Evolutionary conservation across 23 tunicate genomes (phyloP).

Genomic region (Corella eumyota): DNA sequence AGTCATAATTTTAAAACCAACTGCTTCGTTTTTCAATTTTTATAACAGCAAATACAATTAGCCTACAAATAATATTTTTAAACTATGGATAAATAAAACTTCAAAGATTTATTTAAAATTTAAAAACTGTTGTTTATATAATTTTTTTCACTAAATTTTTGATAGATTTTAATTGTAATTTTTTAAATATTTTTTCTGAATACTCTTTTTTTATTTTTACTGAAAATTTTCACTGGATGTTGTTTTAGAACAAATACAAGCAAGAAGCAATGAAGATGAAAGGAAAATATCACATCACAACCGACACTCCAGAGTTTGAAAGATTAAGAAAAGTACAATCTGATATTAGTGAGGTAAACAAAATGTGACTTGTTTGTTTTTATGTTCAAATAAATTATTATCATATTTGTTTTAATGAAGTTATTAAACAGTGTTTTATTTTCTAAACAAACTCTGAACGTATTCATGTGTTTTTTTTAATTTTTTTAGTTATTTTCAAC

Average conservation of each 20-base stretch:
- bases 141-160: background rate
- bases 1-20: too few species aligned
- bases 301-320: constrained; percentile 90
- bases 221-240: too few species aligned
- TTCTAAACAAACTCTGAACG: too few species aligned
- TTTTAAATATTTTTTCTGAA: background rate
- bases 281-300: constrained; percentile 88
- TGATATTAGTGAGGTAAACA: constrained; percentile 60
- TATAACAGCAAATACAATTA: background rate
- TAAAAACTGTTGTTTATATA: background rate
- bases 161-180: background rate
- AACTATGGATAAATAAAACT: too few species aligned
- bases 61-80: background rate
- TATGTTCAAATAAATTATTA: background rate
- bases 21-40: too few species aligned
- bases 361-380: background rate
- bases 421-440: background rate
- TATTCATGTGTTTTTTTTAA: too few species aligned
- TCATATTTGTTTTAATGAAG: background rate
- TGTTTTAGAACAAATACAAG: constrained; percentile 70
- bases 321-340: constrained; percentile 56
- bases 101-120: too few species aligned
- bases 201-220: too few species aligned
- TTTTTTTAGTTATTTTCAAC: too few species aligned
- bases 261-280: constrained; percentile 57